These are phyloP conservation scores for Tachyglossus aculeatus DNA, from an alignment of 2,797 vertebrate genomes.

Conservation along the genomic window DNA sequence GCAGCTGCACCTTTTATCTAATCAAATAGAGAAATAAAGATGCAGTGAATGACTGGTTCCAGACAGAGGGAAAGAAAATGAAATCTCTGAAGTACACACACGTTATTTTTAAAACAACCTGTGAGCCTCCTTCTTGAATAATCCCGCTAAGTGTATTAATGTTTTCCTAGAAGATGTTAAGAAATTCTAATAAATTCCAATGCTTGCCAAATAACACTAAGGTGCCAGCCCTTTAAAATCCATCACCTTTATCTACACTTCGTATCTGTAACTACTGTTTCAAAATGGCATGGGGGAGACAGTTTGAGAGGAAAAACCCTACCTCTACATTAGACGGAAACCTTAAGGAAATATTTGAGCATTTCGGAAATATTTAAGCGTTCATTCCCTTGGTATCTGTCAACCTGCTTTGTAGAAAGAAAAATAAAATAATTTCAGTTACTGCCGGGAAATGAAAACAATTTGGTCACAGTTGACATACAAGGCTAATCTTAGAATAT, in stretches of 20 bases:
- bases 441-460: conserved; percentile 56
- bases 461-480: conserved; percentile 48
- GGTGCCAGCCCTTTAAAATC: not conserved
- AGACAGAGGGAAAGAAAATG: conserved; percentile 15
- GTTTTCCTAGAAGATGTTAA: conserved; percentile 13
- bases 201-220: conserved; percentile 14
- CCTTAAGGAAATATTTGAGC: conserved; percentile 35
- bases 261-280: not conserved
- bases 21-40: conserved; percentile 1
- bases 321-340: conserved; percentile 3
- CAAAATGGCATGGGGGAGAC: not conserved
- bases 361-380: conserved; percentile 33
- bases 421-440: conserved; percentile 25
- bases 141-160: not conserved
- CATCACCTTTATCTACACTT: conserved; percentile 9
- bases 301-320: too few relatives aligned
- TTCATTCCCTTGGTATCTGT: not conserved
- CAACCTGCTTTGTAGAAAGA: conserved; percentile 13
- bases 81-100: not conserved
- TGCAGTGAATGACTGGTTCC: conserved; percentile 21
- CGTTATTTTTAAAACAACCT: conserved; percentile 25
- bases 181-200: not conserved
- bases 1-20: conserved; percentile 25
- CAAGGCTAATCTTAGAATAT: conserved; percentile 55
- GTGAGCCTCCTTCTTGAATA: not conserved